Evolutionary conservation across 2,888 invertebrate genomes (phyloP).

Genomic region (Caenorhabditis sinica): DNA sequence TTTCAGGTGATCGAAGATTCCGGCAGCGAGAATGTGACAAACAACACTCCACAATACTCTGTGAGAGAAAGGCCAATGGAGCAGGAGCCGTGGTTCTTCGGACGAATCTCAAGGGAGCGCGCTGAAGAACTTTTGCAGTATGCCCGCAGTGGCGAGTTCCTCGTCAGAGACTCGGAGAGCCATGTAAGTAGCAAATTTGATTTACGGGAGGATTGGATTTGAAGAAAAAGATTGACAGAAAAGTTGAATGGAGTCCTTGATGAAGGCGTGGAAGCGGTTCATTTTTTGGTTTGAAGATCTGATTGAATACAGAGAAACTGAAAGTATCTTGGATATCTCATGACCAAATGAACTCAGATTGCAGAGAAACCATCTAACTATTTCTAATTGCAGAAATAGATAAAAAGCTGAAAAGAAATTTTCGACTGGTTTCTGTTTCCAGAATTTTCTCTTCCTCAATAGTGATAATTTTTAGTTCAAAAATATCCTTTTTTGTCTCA

Average conservation of each 20-base stretch:
- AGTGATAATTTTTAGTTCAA: too few relatives aligned
- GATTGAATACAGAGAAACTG: neutral
- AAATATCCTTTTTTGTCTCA: too few relatives aligned
- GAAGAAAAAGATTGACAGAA: neutral
- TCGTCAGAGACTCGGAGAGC: slow-evolving; percentile 98
- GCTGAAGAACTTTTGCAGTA: slow-evolving; percentile 96
- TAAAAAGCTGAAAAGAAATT: too few relatives aligned
- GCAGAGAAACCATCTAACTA: too few relatives aligned
- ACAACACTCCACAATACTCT: slow-evolving; percentile 32
- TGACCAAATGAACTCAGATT: too few relatives aligned
- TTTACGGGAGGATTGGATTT: neutral
- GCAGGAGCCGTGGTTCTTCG: slow-evolving; percentile 93
- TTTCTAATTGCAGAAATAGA: too few relatives aligned
- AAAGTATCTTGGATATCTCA: too few relatives aligned
- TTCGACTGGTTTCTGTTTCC: too few relatives aligned
- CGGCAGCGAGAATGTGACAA: neutral
- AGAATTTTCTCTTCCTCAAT: too few relatives aligned
- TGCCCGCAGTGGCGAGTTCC: slow-evolving; percentile 98
- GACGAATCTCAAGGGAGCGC: slow-evolving; percentile 94
- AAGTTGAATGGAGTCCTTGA: neutral
- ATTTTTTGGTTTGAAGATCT: neutral
- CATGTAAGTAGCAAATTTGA: slow-evolving; percentile 87
- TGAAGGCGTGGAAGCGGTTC: neutral
- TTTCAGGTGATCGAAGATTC: slow-evolving; percentile 60
- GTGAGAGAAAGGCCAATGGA: slow-evolving; percentile 48